Evolutionary conservation across 2,113 vertebrate species (phyloP).

Genomic region (Grammomys surdaster): DNA sequence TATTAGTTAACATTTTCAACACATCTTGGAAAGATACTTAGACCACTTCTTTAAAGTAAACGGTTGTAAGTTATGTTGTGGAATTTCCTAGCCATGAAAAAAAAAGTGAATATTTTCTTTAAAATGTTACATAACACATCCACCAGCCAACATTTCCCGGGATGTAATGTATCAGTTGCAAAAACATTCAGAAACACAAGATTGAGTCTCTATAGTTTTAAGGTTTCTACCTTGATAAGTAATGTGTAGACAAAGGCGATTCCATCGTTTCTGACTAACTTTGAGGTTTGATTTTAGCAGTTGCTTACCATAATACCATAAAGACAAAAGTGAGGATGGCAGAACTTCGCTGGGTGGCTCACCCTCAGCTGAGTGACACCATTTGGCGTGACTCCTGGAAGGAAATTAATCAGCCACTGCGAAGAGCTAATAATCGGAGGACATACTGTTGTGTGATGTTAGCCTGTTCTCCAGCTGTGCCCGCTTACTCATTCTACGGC

Average conservation of each 20-base stretch:
- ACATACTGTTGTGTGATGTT: neutral
- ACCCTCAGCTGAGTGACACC: neutral
- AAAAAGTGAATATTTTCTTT: neutral
- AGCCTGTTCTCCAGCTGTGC: constrained; percentile 52
- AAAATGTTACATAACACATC: neutral
- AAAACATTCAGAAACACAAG: neutral
- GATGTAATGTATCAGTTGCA: neutral
- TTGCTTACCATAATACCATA: neutral
- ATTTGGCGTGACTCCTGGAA: neutral
- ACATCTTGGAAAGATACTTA: neutral
- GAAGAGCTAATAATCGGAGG: neutral
- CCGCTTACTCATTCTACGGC: constrained; percentile 2
- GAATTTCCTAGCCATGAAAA: constrained; percentile 1
- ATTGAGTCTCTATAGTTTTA: neutral
- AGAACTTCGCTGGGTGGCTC: neutral
- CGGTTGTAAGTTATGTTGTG: neutral
- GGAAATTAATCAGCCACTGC: neutral
- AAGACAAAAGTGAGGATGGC: neutral
- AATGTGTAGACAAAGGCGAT: neutral
- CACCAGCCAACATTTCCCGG: neutral
- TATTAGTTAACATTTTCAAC: constrained; percentile 6
- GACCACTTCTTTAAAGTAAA: constrained; percentile 23
- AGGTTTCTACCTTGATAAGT: neutral
- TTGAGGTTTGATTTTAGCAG: neutral
- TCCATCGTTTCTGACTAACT: neutral